Base-by-base conservation (phyloP, 2,888 invertebrate species). In the Drosophila hamatofila region DNA sequence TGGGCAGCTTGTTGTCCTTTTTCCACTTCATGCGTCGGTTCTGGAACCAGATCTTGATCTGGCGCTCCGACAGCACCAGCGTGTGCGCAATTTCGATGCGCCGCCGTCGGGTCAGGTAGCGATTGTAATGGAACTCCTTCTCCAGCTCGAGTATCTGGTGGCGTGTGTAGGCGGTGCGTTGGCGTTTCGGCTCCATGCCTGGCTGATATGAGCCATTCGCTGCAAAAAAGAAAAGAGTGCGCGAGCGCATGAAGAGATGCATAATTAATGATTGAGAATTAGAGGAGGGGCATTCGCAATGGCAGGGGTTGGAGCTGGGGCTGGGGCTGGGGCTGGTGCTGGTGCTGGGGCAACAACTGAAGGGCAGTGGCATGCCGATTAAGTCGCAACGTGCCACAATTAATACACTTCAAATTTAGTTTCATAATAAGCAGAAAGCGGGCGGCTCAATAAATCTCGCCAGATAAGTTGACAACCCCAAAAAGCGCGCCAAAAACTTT, bases 31-130 rank as follows among this genome's bases (percentile, higher is more conserved):
- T 97, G 75, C 96, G 94, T 57, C 96, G 94, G 93, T 96, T 96
- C 93, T 97, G 96, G 93, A 97, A 97, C 97, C 97, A 97, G 92
- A 97, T 97, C 94, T 97, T 97, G 90, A 97, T 97, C 94, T 97
- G 97, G 87, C 97, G 94, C 92, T 97, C 97, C 70, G 98, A 97
- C 89, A 99, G 95, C 92, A 97, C 97, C 93, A 99, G 95, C 87
- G 97, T 97, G 93, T 99, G 98, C 49, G 99, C 98, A 93, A 99
- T 98, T 94, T 99, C 99, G 93, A 99, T 98, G 92, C 99, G 95
- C 94, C 98, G 95, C 93, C 98, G 95, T 88, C 99, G 95, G 71
- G 98, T 98, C 93, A 99, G 95, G 94, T 99, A 99, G 92, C 98
- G 95, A 94, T 98, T 99, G 95, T 97, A 98, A 93, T 98, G 98